phyloP scores from a whole-genome alignment of 2,888 invertebrate genomes.

The Pandemis corylana region DNA sequence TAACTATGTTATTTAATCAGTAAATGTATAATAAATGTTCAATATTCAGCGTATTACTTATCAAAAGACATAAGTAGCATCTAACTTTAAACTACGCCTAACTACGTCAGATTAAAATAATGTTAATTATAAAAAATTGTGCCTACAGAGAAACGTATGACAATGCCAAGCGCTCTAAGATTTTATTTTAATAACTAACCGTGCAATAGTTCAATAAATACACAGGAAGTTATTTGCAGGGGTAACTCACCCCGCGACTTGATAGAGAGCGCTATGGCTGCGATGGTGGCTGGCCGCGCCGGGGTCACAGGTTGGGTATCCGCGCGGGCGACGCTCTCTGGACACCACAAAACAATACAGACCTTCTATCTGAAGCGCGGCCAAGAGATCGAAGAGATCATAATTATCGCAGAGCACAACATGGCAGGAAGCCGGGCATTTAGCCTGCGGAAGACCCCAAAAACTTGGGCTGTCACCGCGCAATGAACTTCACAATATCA shows the following conservation, averaged over 20 bases:
- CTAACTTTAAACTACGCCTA: not conserved
- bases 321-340: conserved; percentile 13
- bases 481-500: not conserved
- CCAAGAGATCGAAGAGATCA: too few species aligned
- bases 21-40: too few species aligned
- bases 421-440: too few species aligned
- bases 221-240: conserved; percentile 6
- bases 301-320: conserved; percentile 43
- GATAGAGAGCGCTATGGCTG: conserved; percentile 77
- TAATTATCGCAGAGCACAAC: too few species aligned
- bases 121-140: not conserved
- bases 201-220: conserved; percentile 6
- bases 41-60: too few species aligned
- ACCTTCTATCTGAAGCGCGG: not conserved
- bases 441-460: not conserved
- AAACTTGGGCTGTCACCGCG: not conserved
- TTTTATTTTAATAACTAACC: not conserved
- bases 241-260: conserved; percentile 75
- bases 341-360: conserved; percentile 29
- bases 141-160: not conserved
- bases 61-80: not conserved
- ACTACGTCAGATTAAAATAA: not conserved
- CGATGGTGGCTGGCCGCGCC: conserved; percentile 62
- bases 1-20: too few species aligned
- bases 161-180: not conserved